phyloP scores from a whole-genome alignment of 1,140 invertebrate genomes.

The Drosophila burlai region DNA sequence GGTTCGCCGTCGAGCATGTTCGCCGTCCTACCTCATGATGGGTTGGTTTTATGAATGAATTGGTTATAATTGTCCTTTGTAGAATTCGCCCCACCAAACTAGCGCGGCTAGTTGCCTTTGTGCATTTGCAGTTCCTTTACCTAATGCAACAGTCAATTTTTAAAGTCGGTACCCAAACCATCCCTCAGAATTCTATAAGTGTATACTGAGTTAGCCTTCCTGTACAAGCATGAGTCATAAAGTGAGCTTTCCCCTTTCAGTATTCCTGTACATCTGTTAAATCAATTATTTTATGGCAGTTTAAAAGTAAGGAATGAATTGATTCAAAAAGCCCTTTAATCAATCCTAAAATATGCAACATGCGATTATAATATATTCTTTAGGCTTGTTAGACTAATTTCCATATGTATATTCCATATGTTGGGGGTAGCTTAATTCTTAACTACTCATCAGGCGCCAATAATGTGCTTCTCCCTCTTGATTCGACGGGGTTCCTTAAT shows the following conservation, averaged over 20 bases:
- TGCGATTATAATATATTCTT: not conserved
- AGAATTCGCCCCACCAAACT: not conserved
- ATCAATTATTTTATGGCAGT: not conserved
- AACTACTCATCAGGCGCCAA: not conserved
- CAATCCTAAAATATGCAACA: not conserved
- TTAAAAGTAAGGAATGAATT: not conserved
- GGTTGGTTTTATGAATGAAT: conserved; percentile 67
- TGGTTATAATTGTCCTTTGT: not conserved
- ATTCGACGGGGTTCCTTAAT: not conserved
- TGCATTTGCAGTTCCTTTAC: too few species aligned
- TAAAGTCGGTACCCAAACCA: not conserved
- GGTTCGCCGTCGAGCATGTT: conserved; percentile 52
- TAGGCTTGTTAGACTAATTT: not conserved
- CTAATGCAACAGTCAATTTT: not conserved
- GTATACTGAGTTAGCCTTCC: too few species aligned
- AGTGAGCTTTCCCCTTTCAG: not conserved
- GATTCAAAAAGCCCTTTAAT: not conserved
- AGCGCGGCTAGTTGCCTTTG: not conserved
- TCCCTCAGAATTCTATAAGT: not conserved
- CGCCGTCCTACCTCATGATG: conserved; percentile 15
- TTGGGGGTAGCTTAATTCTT: not conserved
- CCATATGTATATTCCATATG: too few species aligned
- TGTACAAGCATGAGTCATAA: not conserved
- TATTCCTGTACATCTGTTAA: not conserved
- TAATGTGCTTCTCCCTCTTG: not conserved